These are phyloP conservation scores for Centropus unirufus DNA, from an alignment of 2,113 vertebrate genomes.

Conservation along the genomic window DNA sequence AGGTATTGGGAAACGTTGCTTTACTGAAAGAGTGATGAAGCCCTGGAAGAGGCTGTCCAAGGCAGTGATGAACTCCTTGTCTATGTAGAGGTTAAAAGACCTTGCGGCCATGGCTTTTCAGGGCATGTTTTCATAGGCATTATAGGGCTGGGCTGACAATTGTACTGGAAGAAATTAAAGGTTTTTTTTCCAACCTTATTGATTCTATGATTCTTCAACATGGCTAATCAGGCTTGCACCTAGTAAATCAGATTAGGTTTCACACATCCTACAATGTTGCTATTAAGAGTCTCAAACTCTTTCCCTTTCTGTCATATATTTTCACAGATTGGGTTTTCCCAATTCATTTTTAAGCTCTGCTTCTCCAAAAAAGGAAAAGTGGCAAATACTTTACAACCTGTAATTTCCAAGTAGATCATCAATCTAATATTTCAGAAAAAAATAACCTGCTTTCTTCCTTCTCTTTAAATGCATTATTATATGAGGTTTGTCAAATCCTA, in stretches of 20 bases:
- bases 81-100: no score
- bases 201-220: not conserved
- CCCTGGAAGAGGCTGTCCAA: no score
- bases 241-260: not conserved
- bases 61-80: no score
- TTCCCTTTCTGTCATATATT: not conserved
- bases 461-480: not conserved
- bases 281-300: not conserved
- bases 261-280: fast-evolving
- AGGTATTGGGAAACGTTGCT: no score
- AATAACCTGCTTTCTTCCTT: not conserved
- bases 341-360: not conserved
- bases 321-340: not conserved
- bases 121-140: no score
- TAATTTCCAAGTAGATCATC: not conserved
- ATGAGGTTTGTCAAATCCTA: not conserved
- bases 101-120: no score
- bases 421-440: not conserved
- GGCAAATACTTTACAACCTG: not conserved
- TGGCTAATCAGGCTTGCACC: not conserved
- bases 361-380: not conserved
- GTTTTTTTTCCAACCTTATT: no score
- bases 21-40: no score
- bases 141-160: no score
- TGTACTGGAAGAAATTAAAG: no score